Base-by-base conservation (phyloP, 2,113 vertebrate species). In the Hippocampus comes region DNA sequence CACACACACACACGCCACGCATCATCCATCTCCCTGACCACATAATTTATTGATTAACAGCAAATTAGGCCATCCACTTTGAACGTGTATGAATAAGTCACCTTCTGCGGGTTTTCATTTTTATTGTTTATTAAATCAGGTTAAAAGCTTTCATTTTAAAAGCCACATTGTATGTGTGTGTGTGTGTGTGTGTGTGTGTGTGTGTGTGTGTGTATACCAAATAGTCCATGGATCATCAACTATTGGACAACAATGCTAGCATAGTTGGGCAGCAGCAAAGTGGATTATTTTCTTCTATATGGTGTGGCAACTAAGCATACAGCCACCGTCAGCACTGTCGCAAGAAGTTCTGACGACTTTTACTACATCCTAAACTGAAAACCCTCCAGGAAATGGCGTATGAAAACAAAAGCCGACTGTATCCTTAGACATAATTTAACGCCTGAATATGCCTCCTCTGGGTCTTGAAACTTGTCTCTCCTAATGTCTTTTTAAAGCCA, bases 401-500 rank as follows among this genome's bases (percentile, higher is more conserved):
- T 63, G 41, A 70, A 20, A 74, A 53, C 23, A 23, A 17, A 18
- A 66, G 12, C 23, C 73, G 51, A 60, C 41, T 72, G 46, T 76
- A 68, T 70, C 74, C 14, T 18, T n/a, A 68, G 51, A 70, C 74
- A 68, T 75, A 80, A 81, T 77, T 80, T 68, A 76, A 69, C 67
- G 59, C 23, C 56, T 61, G 27, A 30, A 65, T 59, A 71, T 57
- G 72, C 76, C 66, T 73, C 71, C 70, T 17, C 57, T 73, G 63
- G 65, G 57, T 69, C 75, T 71, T 77, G 73, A 67, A 70, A 81
- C 74, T 63, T 78, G 72, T 53, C 68, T 69, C 68, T 5, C 57
- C 25, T 61, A 18, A 61, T 61, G 27, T 30, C 14, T 61, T 34
- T 34, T 34, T 34, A 61, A 18, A 61, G 27, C 25, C 23, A 27